Percentiles rank a stretch among this genome's conserved stretches.
phyloP scores from a whole-genome alignment of 2,797 vertebrate genomes.

The Amazona ochrocephala region DNA sequence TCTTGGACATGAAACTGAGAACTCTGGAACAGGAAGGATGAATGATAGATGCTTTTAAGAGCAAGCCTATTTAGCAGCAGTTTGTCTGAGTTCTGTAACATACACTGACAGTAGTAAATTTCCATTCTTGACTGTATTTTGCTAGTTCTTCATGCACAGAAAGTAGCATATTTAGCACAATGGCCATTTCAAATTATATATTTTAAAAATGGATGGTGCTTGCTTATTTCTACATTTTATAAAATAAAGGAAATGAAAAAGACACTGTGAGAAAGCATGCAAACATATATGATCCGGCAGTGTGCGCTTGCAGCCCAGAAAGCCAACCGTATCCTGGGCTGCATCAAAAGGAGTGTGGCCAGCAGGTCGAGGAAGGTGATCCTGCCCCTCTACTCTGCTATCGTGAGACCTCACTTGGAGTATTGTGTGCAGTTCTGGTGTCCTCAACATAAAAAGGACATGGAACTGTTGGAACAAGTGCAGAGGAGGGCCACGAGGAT shows the following conservation, averaged over 20 bases:
- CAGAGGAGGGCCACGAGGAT: no score
- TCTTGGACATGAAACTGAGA: constrained; percentile 36
- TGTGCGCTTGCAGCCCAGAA: no score
- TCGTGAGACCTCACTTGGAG: no score
- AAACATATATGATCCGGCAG: background rate
- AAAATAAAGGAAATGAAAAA: background rate
- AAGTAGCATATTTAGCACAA: background rate
- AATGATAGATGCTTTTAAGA: constrained; percentile 34
- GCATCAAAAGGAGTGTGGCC: no score
- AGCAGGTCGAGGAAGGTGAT: no score
- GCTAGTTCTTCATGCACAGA: background rate
- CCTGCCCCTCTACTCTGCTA: no score
- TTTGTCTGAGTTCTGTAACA: constrained; percentile 33
- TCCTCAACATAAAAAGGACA: no score
- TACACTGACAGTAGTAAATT: background rate
- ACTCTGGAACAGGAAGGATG: constrained; percentile 43
- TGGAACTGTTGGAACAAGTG: no score
- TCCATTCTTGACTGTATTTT: background rate
- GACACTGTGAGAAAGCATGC: background rate
- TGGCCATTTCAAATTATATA: background rate
- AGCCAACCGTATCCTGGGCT: no score
- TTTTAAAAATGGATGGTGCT: background rate
- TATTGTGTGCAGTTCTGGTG: no score
- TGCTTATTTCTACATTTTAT: background rate
- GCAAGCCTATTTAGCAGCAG: constrained; percentile 21